Base-by-base conservation (phyloP, 1,140 invertebrate species). In the Eupeodes corollae region DNA sequence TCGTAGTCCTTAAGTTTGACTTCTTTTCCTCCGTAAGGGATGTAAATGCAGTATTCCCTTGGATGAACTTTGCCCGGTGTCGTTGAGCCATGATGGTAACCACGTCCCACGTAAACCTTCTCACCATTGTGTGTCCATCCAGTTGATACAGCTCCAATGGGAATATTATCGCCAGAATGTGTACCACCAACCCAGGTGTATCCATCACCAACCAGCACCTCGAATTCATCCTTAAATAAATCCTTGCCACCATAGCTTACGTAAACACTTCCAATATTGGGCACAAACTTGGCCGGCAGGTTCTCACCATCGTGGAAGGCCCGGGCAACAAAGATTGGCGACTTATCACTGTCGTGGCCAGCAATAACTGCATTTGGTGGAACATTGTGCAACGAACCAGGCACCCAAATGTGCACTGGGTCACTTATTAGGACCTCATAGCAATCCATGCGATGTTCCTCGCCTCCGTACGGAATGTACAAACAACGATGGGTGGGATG, bases 311-410 rank as follows among this genome's bases (percentile, higher is more conserved):
- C 71, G 49, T 79, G 74, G 60, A 75, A 71, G 12, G 72, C 72
- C 31, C 78, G 65, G n/a, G 80, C 80, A 32, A 81, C 72, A 67
- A 79, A 83, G 14, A 82, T 62, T 15, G 72, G 63, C 58, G 80
- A 79, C n/a, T 79, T 79, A 45, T 79, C 73, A 6, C 39, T 12
- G 3, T 75, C 75, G 14, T 69, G 56, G 12, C 75, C 76, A 33
- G 65, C 72, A 12, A 67, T 53, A 15, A 78, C 56, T 16, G 75
- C 74, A 31, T 56, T 52, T n/a, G 42, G 18, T 32, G 57, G 55
- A 39, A 53, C 16, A 14, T 41, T 5, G 9, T 43, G 9, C 8
- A 13, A 10, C 2, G 11, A 2, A 6, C 11, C n/a, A 3, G 21
- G 21, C 13, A 43, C 13, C 42, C 42, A 43, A 39, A 13, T 3